A percentile compares a stretch with the other conserved stretches of the same genome.
These are phyloP conservation scores for Apomyelois bistriatella DNA, from an alignment of 2,888 invertebrate species.

Conservation along the genomic window DNA sequence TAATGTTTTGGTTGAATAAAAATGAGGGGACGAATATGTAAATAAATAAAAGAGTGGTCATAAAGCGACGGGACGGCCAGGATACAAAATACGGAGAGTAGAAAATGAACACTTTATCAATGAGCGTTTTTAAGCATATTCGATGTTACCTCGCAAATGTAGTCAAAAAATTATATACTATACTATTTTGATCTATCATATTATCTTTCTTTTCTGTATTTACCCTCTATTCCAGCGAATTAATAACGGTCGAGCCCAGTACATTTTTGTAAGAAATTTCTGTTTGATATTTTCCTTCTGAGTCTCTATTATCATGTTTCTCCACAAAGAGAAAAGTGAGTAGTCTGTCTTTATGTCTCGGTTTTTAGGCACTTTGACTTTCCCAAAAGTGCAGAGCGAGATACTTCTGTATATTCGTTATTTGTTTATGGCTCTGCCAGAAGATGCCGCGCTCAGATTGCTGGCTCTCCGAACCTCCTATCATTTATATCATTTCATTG, in stretches of 20 bases:
- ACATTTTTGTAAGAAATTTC: no score
- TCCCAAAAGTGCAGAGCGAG: neutral
- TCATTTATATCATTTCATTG: constrained; percentile 76
- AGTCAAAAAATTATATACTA: no score
- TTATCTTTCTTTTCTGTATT: no score
- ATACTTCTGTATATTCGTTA: neutral
- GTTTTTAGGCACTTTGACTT: no score
- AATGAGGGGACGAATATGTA: constrained; percentile 73
- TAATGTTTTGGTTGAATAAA: constrained; percentile 71
- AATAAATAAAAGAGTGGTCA: constrained; percentile 67
- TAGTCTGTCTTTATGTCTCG: no score
- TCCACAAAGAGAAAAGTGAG: no score
- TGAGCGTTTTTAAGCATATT: neutral
- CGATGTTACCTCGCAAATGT: no score
- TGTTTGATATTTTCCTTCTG: no score
- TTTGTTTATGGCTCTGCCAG: constrained; percentile 22
- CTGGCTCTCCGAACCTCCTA: constrained; percentile 44
- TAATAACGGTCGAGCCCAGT: no score
- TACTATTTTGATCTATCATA: no score
- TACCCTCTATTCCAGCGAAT: no score
- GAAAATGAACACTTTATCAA: constrained; percentile 13
- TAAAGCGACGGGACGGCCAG: constrained; percentile 48
- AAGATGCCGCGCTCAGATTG: constrained; percentile 72
- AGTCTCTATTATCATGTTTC: no score
- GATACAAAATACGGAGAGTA: neutral